Evolutionary conservation across 2,888 invertebrate genomes (phyloP), one percentile per base, ranked within the genome.

Genomic region (Lithophane socia): DNA sequence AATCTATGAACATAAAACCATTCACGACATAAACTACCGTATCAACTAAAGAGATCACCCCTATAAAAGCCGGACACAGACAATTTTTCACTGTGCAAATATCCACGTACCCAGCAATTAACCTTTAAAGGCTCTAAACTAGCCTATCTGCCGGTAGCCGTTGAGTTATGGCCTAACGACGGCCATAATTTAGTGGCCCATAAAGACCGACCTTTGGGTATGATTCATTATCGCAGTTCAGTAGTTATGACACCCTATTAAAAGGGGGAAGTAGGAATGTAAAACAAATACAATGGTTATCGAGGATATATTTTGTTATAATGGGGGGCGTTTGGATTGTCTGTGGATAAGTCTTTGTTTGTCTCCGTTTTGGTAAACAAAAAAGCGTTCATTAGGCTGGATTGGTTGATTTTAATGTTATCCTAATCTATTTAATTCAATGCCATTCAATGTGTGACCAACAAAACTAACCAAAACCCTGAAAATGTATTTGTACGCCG

Each of bases 171-270:
- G 80, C 82, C 88, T 90, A 88, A 90, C 89, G 84, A 83, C 87
- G 83, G 85, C 73, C 85, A 89, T 91, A 90, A 92, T 91, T 91
- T 89, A 92, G 88, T 86, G 85, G 88, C 75, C 89, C 86, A 89
- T 92, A 91, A 92, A 90, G 83, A 77, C 88, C 88, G 89, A 91
- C 91, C 91, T 89, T 86, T 75, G 75, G 80, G 88, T 82, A 87
- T 92, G 90, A 92, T 92, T 91, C 91, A 92, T 92, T 92, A 91
- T 80, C 87, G 82, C 86, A 85, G 88, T 86, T 89, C 90, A 89
- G 88, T 89, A 92, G 91, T 92, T 92, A 92, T 92, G 91, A 91
- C 90, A 90, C 86, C 86, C 90, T 84, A 90, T 91, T 92, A 91
- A 87, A 88, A 89, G 86, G 83, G 89, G 77, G 74, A 79, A 82